Evolutionary conservation across 2,113 vertebrate species (phyloP), one percentile per base, ranked within the genome.

Genomic region (Neopipo cinnamomea): DNA sequence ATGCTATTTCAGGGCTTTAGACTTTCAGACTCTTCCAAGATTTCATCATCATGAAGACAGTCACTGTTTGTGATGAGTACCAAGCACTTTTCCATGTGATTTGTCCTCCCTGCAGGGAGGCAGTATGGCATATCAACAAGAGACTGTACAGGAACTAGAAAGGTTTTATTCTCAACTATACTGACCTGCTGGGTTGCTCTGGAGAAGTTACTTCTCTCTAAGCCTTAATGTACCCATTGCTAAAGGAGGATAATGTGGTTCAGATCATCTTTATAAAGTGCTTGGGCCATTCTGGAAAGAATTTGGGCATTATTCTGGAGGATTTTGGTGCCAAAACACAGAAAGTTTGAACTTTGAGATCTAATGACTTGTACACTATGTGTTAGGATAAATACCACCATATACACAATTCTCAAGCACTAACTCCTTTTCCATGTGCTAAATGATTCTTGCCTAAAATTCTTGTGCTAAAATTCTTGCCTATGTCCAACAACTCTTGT

Each of bases 41-140:
- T 73, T 23, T 79, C 59, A 67, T 12, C 82, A 3, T 21, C 14
- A 6, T 62, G 58, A 89, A 50, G 91, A 61, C 70, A 65, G 80
- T 50, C 61, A 27, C 74, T 47, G 59, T 58, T 83, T n/a, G 79
- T 91, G 87, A 93, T 89, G 93, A 87, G 67, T 86, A 92, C 68
- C 94, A 97, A 93, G 96, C 94, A 77, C 94, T 92, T 88, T 85
- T 96, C 96, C 96, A 65, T 14, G 68, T 10, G 49, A 31, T 17
- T 10, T 49, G 41, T 50, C 72, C 90, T 93, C 89, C 89, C 81
- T 2, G 1, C 8, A 24, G 49, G 81, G 88, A 91, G 67, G 89
- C 85, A 83, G 91, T 52, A 72, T 55, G 88, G 91, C 87, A 9
- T 46, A 67, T 20, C 0, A 0, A 68, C 8, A 1, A 93, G 92